Evolutionary conservation across 2,113 vertebrate genomes (phyloP), one percentile per base, ranked within the genome.

Genomic region (Lota lota): DNA sequence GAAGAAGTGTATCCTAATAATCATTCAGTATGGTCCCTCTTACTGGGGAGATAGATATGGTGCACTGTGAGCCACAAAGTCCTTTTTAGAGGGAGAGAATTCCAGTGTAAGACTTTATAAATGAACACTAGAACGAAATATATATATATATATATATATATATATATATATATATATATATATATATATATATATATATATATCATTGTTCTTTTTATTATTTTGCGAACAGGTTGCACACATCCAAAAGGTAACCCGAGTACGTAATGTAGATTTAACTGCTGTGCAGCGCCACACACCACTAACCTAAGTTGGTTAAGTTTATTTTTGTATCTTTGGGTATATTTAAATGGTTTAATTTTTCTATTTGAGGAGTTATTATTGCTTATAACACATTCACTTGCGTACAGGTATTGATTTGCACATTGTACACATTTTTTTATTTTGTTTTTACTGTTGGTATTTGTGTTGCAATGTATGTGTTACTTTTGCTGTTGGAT

Each of bases 1-100:
- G 64, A 85, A 51, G 8, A 47, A 78, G 76, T 72, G 61, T 77
- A 73, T 83, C 79, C 60, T 72, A 70, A 76, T 73, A 82, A 79
- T 56, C 10, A 56, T 56, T 79, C 85, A 73, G 79, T 76, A 68
- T n/a, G 76, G 75, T 78, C 83, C 72, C 67, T 79, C 72, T 78
- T 72, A 70, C 79, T 36, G 69, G 83, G 68, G 70, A 61, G 47
- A 78, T 51, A 61, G 54, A 72, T 76, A 58, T 59, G 64, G 67
- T 57, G 64, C 66, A 64, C 62, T 74, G 76, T 75, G 67, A 67
- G 74, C 84, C 75, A 18, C 79, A 68, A 61, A 67, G 68, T 69
- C 54, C 63, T 63, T 72, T 74, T 69, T 33, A 33, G 28, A 33
- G 66, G 65, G 28, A 59, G 60, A 5, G 6, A 50, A 33, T 33